Conservation (phyloP, 2,888 invertebrate genomes). For the Brachypalpus laphriformis region DNA sequence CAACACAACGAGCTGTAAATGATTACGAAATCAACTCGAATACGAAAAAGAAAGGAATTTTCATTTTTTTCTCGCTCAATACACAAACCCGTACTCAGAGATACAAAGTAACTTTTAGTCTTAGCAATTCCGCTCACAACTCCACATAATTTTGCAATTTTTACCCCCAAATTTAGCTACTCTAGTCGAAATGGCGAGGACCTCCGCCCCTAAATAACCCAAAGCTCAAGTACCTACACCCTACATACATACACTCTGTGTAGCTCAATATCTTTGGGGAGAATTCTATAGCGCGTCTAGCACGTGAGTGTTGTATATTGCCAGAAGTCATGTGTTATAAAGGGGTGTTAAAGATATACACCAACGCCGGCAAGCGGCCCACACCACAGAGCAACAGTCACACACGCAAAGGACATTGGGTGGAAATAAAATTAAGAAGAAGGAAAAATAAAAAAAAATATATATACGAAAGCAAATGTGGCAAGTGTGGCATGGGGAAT, state of each 20-base stretch:
- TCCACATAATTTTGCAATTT: conserved; percentile 44
- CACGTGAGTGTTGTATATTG: conserved; percentile 5
- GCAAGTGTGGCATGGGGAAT: conserved; percentile 21
- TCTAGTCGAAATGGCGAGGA: conserved; percentile 4
- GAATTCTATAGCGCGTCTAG: neutral
- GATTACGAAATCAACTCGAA: conserved; percentile 46
- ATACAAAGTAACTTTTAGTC: conserved; percentile 16
- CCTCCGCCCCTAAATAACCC: neutral
- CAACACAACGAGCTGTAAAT: conserved; percentile 54
- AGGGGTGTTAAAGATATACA: neutral
- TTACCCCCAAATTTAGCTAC: neutral
- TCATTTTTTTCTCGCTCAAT: neutral
- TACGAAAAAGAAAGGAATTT: neutral
- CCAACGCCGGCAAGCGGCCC: neutral
- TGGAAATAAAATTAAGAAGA: neutral
- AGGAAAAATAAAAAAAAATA: neutral
- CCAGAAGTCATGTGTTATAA: conserved; percentile 37
- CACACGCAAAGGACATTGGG: conserved; percentile 20
- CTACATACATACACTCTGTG: neutral
- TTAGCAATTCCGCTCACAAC: conserved; percentile 57
- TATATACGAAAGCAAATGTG: conserved; percentile 16
- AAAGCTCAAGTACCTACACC: conserved; percentile 45
- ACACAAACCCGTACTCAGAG: too few species aligned
- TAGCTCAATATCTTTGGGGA: neutral
- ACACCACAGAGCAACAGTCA: conserved; percentile 31